phyloP scores from a whole-genome alignment of 2,113 vertebrate genomes.

The Lethenteron camtschaticum region DNA sequence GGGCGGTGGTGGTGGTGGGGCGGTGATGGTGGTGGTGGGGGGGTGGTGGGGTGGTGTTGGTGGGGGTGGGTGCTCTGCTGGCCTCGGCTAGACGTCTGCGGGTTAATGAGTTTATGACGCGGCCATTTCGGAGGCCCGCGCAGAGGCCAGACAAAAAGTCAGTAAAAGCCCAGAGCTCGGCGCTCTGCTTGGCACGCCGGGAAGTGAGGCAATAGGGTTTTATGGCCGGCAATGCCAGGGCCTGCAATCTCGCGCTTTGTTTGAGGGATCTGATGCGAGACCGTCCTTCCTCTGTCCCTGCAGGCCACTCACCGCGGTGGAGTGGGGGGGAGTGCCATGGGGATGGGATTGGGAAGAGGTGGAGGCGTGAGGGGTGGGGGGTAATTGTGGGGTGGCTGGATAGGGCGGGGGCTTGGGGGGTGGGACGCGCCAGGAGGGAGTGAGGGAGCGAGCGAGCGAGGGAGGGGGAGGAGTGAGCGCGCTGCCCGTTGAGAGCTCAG shows the following conservation, averaged over 20 bases:
- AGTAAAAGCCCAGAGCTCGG: background rate
- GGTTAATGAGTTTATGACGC: conserved; percentile 4
- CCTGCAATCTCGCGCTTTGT: background rate
- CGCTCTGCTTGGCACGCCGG: background rate
- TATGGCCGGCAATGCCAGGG: background rate
- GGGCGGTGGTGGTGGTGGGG: too few species aligned
- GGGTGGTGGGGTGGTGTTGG: too few species aligned
- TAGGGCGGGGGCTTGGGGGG: too few species aligned
- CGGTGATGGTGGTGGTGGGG: too few species aligned
- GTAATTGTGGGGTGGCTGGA: too few species aligned
- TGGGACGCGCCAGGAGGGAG: too few species aligned
- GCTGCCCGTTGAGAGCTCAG: too few species aligned
- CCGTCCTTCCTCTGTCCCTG: background rate
- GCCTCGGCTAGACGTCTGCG: background rate
- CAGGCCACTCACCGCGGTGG: background rate
- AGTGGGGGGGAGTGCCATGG: background rate
- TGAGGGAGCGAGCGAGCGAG: too few species aligned
- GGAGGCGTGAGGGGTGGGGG: too few species aligned
- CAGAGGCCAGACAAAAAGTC: background rate
- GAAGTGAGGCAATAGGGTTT: conserved; percentile 1
- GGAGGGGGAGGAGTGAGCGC: too few species aligned
- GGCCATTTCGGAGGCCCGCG: background rate
- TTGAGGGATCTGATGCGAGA: background rate
- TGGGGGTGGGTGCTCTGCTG: too few species aligned
- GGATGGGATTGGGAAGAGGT: too few species aligned